phyloP scores from a whole-genome alignment of 1,140 invertebrate genomes.

The Bombus balteatus region DNA sequence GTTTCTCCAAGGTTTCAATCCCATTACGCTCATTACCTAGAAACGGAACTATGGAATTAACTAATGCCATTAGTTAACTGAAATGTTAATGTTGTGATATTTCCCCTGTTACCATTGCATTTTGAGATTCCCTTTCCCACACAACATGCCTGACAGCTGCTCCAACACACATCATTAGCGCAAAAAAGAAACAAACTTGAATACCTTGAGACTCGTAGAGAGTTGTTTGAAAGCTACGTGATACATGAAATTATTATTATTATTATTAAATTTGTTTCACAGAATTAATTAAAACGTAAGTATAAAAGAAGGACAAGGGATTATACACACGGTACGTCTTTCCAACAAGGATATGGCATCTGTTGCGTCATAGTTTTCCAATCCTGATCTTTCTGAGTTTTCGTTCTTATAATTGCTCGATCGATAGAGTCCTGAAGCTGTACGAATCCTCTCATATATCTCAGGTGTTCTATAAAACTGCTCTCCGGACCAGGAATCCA shows the following conservation, averaged over 20 bases:
- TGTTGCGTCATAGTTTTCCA: constrained; percentile 86
- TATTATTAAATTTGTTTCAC: not conserved
- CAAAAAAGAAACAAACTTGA: constrained; percentile 86
- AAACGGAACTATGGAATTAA: not conserved
- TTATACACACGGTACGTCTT: constrained; percentile 84
- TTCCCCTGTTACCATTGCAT: constrained; percentile 83
- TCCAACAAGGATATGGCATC: constrained; percentile 87
- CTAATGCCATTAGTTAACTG: too few relatives aligned
- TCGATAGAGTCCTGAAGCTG: constrained; percentile 87
- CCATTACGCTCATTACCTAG: constrained; percentile 88
- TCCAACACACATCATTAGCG: constrained; percentile 85
- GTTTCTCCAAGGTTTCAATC: constrained; percentile 84
- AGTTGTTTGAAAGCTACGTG: constrained; percentile 85
- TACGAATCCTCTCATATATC: constrained; percentile 87
- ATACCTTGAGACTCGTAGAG: constrained; percentile 86
- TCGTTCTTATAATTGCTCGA: constrained; percentile 84
- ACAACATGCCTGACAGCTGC: constrained; percentile 85
- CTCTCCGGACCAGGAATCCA: constrained; percentile 87
- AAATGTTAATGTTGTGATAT: not conserved
- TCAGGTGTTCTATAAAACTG: constrained; percentile 85
- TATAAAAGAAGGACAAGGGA: not conserved
- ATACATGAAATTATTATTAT: too few relatives aligned
- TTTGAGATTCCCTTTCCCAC: constrained; percentile 86
- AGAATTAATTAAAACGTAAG: not conserved
- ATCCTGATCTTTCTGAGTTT: constrained; percentile 73